These are phyloP conservation scores for Pyrocoelia pectoralis DNA, from an alignment of 2,888 invertebrate genomes.

Conservation along the genomic window DNA sequence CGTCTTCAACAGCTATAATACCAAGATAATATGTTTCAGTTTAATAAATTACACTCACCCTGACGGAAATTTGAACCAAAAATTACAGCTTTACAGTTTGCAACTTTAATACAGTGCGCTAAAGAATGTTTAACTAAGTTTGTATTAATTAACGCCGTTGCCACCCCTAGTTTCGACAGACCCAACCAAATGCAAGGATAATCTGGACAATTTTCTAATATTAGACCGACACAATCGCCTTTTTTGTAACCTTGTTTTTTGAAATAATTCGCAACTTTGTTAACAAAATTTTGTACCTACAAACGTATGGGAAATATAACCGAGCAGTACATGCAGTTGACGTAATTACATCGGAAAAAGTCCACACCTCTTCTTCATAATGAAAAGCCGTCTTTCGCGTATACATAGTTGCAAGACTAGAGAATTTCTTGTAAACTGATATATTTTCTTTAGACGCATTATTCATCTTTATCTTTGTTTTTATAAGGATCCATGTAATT, in stretches of 20 bases:
- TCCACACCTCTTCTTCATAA: slow-evolving; percentile 72
- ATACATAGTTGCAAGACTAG: slow-evolving; percentile 60
- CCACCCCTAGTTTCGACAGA: slow-evolving; percentile 83
- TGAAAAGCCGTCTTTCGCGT: slow-evolving; percentile 76
- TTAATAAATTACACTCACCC: slow-evolving; percentile 45
- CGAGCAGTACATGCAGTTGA: not conserved
- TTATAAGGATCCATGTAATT: too few species aligned
- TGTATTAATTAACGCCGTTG: slow-evolving; percentile 90
- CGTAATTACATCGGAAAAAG: slow-evolving; percentile 64
- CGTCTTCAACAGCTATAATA: not conserved
- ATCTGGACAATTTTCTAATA: slow-evolving; percentile 89
- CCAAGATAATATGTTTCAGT: not conserved
- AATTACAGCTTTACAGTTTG: slow-evolving; percentile 81
- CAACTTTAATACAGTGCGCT: slow-evolving; percentile 81
- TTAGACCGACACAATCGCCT: slow-evolving; percentile 87
- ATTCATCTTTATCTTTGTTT: too few species aligned
- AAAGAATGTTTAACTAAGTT: slow-evolving; percentile 84
- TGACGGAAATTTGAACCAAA: slow-evolving; percentile 68
- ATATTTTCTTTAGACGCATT: slow-evolving; percentile 54
- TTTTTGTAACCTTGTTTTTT: slow-evolving; percentile 75
- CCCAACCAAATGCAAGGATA: slow-evolving; percentile 92
- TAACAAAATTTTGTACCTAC: slow-evolving; percentile 82
- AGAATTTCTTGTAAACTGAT: slow-evolving; percentile 67
- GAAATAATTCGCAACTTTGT: slow-evolving; percentile 80
- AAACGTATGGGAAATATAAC: not conserved